Percentiles rank a stretch among this genome's conserved stretches.
Evolutionary conservation across 1,140 invertebrate species (phyloP).

Genomic region (Drosophila miranda): DNA sequence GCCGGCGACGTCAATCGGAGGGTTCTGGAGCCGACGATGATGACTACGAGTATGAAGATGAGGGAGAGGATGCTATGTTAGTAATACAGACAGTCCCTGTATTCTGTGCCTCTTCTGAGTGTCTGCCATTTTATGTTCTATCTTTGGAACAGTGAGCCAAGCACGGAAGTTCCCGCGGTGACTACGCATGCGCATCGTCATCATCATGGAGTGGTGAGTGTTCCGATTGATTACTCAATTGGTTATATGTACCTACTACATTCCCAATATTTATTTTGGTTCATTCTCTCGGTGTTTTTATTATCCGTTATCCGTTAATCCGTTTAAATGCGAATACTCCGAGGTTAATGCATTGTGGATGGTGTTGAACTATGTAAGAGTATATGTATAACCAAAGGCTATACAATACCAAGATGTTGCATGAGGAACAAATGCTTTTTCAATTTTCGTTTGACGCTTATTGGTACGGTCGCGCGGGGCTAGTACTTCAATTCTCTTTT

Average conservation of each 20-base stretch:
- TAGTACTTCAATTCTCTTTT: too few species aligned
- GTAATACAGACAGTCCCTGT: slow-evolving; percentile 19
- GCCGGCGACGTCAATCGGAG: slow-evolving; percentile 73
- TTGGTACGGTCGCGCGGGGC: too few species aligned
- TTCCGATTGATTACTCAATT: slow-evolving; percentile 5
- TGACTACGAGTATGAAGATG: slow-evolving; percentile 83
- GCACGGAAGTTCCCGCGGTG: slow-evolving; percentile 72
- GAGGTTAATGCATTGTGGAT: slow-evolving; percentile 54
- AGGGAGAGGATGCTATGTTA: slow-evolving; percentile 72
- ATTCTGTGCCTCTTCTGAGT: not conserved
- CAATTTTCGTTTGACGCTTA: too few species aligned
- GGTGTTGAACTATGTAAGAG: slow-evolving; percentile 23
- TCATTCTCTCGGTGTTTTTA: slow-evolving; percentile 57
- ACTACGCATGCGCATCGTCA: slow-evolving; percentile 86
- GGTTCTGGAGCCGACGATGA: slow-evolving; percentile 83
- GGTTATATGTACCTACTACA: slow-evolving; percentile 4
- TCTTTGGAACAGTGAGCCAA: slow-evolving; percentile 40
- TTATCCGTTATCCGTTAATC: slow-evolving; percentile 36
- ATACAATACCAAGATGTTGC: too few species aligned
- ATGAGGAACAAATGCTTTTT: too few species aligned
- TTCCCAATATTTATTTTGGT: slow-evolving; percentile 31
- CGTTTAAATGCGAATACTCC: slow-evolving; percentile 43
- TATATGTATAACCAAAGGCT: not conserved
- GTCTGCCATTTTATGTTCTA: slow-evolving; percentile 10
- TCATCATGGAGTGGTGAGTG: slow-evolving; percentile 85